phyloP scores from a whole-genome alignment of 2,888 invertebrate genomes.

The Apoda limacodes region DNA sequence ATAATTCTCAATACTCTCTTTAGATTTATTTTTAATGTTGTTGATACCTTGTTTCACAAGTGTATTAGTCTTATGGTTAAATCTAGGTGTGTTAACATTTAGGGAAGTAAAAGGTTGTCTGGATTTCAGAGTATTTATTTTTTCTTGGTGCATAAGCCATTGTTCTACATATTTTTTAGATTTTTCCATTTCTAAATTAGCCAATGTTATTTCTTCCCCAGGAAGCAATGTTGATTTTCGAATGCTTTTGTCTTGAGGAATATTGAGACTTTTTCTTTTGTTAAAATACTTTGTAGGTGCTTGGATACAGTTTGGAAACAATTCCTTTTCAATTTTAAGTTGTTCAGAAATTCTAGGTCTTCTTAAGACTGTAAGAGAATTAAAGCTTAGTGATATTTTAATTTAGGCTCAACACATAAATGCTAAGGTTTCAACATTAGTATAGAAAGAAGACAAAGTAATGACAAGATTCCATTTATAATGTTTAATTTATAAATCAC shows the following conservation, averaged over 20 bases:
- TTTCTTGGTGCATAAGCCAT: slow-evolving; percentile 42
- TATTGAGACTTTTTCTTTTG: slow-evolving; percentile 38
- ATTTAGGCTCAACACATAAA: no score
- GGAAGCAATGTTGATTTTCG: slow-evolving; percentile 34
- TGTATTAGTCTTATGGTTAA: not conserved
- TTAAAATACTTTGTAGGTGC: slow-evolving; percentile 49
- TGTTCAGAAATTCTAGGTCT: slow-evolving; percentile 40
- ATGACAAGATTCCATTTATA: no score
- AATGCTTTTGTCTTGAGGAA: slow-evolving; percentile 23
- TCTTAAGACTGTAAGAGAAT: slow-evolving; percentile 39
- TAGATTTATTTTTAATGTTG: no score
- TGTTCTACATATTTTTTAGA: slow-evolving; percentile 36
- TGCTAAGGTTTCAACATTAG: no score
- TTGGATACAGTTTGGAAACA: slow-evolving; percentile 59
- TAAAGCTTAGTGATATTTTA: no score
- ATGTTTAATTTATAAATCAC: no score
- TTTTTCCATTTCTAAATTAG: slow-evolving; percentile 35
- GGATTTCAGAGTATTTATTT: slow-evolving; percentile 18
- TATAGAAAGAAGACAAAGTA: no score
- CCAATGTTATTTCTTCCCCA: slow-evolving; percentile 33
- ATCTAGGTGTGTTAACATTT: slow-evolving; percentile 31
- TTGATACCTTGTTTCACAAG: no score
- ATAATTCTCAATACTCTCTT: no score
- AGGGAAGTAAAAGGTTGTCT: slow-evolving; percentile 47
- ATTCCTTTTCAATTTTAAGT: slow-evolving; percentile 43